phyloP scores from a whole-genome alignment of 2,888 invertebrate genomes.

The Scotopteryx bipunctaria region DNA sequence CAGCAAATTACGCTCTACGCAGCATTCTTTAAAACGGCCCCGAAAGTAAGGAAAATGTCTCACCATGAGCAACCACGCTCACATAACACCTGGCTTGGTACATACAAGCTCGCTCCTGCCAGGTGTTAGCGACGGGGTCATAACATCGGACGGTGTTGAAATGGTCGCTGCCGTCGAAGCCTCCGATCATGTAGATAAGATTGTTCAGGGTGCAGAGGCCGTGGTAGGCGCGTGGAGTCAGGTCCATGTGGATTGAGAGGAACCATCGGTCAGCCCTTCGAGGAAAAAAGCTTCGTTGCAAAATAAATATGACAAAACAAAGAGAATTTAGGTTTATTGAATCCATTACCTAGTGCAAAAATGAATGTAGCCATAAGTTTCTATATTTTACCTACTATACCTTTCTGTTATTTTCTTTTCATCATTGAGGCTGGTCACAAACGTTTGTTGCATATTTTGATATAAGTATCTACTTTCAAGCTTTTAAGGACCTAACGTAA shows the following conservation, averaged over 20 bases:
- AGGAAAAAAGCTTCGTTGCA: neutral
- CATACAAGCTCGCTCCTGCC: constrained; percentile 92
- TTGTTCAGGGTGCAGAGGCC: constrained; percentile 88
- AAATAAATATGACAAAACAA: neutral
- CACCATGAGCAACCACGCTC: constrained; percentile 87
- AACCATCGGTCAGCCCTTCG: constrained; percentile 89
- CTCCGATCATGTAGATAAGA: constrained; percentile 91
- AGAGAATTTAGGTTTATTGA: neutral
- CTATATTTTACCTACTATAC: too few species aligned
- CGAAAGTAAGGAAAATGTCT: constrained; percentile 32
- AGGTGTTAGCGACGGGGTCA: constrained; percentile 89
- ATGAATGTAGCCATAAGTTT: too few species aligned
- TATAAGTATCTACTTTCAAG: too few species aligned
- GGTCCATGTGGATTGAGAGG: constrained; percentile 86
- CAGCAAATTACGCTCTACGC: too few species aligned
- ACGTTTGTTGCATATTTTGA: too few species aligned
- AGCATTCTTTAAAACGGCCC: too few species aligned
- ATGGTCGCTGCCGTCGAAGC: constrained; percentile 91
- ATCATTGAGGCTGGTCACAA: too few species aligned
- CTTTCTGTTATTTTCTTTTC: too few species aligned
- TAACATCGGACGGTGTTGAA: constrained; percentile 91
- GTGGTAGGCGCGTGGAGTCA: constrained; percentile 89
- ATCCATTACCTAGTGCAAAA: too few species aligned
- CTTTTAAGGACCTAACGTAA: neutral
- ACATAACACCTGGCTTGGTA: constrained; percentile 91